Base-by-base conservation (phyloP, 1,140 invertebrate species). In the Battus philenor region DNA sequence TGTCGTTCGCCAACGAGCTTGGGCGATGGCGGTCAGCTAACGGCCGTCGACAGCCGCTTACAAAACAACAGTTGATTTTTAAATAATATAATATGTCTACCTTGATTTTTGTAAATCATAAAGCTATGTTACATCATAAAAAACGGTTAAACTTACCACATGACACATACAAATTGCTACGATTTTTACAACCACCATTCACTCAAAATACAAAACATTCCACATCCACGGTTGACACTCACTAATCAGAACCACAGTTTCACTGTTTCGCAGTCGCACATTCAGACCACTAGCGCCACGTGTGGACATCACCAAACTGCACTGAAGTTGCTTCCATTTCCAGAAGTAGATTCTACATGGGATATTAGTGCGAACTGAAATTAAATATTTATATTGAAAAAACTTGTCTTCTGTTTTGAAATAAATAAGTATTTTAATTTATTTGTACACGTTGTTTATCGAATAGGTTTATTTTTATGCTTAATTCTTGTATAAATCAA, bases 11-110 rank as follows among this genome's bases (percentile, higher is more conserved):
- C 68, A 70, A 59, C 66, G 68, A 62, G 75, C 75, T 79, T 75
- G 69, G 71, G 68, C 73, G 78, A 82, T 82, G 78, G 78, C 78
- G 78, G 78, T 79, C 72, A 78, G 73, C 65, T 74, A 77, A 79
- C 75, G 78, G 75, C 78, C 63, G 63, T 11, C 33, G 22, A 39
- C 9, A 39, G 12, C 18, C 20, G 36, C 36, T 39, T 24, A 39
- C 22, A 39, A 39, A 39, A 39, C 36, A 39, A 20, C 17, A 41
- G 22, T 15, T 4, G n/a, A 9, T 16, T n/a, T 9, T 29, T n/a
- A 9, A 27, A 12, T 9, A 41, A 27, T 2, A 17, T 9, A 16
- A 5, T 4, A 27, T 30, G 27, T 30, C 5, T 30, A 10, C 16
- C 22, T 38, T 22, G 26, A 13, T 15, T 24, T 27, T 4, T 2